Percentiles rank a stretch among this genome's conserved stretches.
Evolutionary conservation across 1,140 invertebrate genomes (phyloP).

Genomic region (Hyphantria cunea): DNA sequence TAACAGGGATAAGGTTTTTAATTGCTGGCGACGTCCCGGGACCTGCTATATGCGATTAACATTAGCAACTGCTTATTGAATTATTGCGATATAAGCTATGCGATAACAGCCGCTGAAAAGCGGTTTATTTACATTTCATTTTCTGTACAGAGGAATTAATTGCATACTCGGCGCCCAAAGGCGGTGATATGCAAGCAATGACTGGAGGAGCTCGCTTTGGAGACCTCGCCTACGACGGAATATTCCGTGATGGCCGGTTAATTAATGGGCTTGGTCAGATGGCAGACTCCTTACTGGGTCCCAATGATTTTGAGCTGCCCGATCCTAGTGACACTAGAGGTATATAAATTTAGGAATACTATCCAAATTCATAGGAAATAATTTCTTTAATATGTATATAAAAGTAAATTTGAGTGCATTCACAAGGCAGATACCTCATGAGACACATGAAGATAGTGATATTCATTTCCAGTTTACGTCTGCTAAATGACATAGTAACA

Average conservation of each 20-base stretch:
- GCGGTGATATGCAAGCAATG: slow-evolving; percentile 87
- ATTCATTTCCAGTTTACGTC: too few relatives aligned
- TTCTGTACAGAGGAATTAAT: slow-evolving; percentile 86
- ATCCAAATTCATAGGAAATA: neutral
- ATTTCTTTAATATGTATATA: too few relatives aligned
- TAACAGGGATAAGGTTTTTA: slow-evolving; percentile 42
- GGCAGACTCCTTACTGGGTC: slow-evolving; percentile 85
- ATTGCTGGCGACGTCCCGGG: slow-evolving; percentile 61
- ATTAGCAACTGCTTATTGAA: slow-evolving; percentile 38
- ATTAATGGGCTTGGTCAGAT: slow-evolving; percentile 93
- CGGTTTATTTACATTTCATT: slow-evolving; percentile 50
- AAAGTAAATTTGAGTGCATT: too few relatives aligned
- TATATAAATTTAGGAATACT: slow-evolving; percentile 38
- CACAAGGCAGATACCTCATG: too few relatives aligned
- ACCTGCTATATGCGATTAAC: slow-evolving; percentile 47
- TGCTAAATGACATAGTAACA: too few relatives aligned
- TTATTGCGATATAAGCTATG: slow-evolving; percentile 29
- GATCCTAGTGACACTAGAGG: slow-evolving; percentile 80
- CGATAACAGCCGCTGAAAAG: slow-evolving; percentile 48
- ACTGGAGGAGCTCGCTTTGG: slow-evolving; percentile 91
- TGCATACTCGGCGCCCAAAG: slow-evolving; percentile 90
- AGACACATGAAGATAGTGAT: too few relatives aligned
- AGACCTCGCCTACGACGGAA: slow-evolving; percentile 94
- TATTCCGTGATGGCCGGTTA: slow-evolving; percentile 84
- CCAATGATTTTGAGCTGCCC: slow-evolving; percentile 82